Conservation (phyloP, 2,888 invertebrate species). For the Axea sp. region DNA sequence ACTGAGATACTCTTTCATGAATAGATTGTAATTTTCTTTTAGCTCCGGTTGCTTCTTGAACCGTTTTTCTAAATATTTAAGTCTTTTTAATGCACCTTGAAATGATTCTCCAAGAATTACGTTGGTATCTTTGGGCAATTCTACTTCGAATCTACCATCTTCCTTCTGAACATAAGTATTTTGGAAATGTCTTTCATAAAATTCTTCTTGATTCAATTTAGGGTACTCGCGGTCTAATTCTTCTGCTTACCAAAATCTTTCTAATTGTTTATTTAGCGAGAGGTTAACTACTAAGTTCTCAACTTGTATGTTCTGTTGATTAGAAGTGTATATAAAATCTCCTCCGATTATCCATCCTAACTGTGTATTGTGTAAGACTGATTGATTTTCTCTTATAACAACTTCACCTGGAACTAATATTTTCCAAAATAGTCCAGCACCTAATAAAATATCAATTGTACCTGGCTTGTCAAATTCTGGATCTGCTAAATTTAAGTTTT, state of each 20-base stretch:
- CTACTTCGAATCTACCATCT: constrained; percentile 47
- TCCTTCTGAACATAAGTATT: constrained; percentile 1
- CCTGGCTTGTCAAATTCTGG: constrained; percentile 12
- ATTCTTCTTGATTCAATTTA: neutral
- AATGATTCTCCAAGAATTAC: constrained; percentile 43
- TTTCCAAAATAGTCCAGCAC: constrained; percentile 15
- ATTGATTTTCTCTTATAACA: constrained; percentile 7
- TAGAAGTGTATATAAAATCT: no score
- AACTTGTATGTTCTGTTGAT: no score
- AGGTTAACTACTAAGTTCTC: no score
- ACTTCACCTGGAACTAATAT: neutral
- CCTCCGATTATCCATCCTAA: constrained; percentile 18
- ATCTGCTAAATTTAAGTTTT: constrained; percentile 17
- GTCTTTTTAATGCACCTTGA: constrained; percentile 34
- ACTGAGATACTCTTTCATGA: constrained; percentile 42
- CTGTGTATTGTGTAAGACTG: constrained; percentile 2
- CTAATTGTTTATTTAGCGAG: constrained; percentile 1
- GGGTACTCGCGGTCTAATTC: neutral
- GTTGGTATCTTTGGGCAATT: constrained; percentile 20
- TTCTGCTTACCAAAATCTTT: constrained; percentile 2
- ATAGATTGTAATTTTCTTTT: constrained; percentile 30
- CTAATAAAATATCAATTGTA: constrained; percentile 2
- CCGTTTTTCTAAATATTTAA: constrained; percentile 33
- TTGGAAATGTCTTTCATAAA: constrained; percentile 7
- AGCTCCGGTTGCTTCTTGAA: constrained; percentile 24